A percentile compares a stretch with the other conserved stretches of the same genome.
These are phyloP conservation scores for Umimayanthus chanpuru DNA, from an alignment of 92 coral and sea anemone genomes.

Conservation along the genomic window DNA sequence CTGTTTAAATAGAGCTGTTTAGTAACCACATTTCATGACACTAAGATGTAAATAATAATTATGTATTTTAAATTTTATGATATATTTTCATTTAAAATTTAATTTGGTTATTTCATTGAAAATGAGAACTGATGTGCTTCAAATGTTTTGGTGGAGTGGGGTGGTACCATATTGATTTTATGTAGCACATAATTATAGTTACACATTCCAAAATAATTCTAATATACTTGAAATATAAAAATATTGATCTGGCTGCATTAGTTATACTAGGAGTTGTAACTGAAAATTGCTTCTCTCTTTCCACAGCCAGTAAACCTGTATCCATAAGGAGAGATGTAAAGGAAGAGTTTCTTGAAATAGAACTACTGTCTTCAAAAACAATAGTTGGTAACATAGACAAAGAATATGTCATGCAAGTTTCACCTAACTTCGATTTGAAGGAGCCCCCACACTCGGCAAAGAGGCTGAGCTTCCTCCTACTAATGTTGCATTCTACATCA, in stretches of 20 bases:
- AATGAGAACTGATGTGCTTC: too few species aligned
- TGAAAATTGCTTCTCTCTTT: background rate
- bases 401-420: slow-evolving; percentile 62
- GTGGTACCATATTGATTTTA: too few species aligned
- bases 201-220: too few species aligned
- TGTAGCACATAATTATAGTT: too few species aligned
- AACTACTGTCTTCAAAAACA: slow-evolving; percentile 46
- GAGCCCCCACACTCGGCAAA: slow-evolving; percentile 48
- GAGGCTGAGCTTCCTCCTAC: slow-evolving; percentile 53
- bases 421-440: slow-evolving; percentile 59
- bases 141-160: too few species aligned
- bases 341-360: slow-evolving; percentile 62
- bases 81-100: too few species aligned
- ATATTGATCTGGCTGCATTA: background rate
- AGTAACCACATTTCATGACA: too few species aligned
- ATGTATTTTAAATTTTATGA: too few species aligned
- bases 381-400: slow-evolving; percentile 38
- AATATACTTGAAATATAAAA: too few species aligned
- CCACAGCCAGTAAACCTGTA: slow-evolving; percentile 34
- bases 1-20: too few species aligned
- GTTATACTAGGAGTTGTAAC: background rate
- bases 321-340: slow-evolving; percentile 51
- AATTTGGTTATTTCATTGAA: too few species aligned
- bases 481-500: slow-evolving; percentile 65
- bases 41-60: too few species aligned